These are phyloP conservation scores for Mallotus villosus DNA, from an alignment of 2,797 vertebrate species.

Conservation along the genomic window DNA sequence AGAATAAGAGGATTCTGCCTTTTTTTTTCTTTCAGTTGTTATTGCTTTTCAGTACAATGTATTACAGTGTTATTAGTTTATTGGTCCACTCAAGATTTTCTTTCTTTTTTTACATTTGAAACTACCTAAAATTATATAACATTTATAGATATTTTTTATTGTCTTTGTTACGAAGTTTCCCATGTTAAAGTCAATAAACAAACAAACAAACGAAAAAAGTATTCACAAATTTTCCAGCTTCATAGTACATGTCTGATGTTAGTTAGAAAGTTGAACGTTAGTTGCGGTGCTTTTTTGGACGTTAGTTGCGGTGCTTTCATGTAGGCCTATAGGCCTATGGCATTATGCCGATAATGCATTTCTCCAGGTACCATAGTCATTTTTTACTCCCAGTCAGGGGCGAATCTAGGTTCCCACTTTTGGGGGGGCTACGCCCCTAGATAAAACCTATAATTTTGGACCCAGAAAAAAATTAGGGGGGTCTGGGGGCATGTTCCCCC, in stretches of 20 bases:
- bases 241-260: constrained; percentile 20
- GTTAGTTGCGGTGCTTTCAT: not conserved
- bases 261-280: not conserved
- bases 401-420: too few species aligned
- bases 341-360: not conserved
- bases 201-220: constrained; percentile 16
- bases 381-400: too few species aligned
- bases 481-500: too few species aligned
- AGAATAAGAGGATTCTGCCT: not conserved
- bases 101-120: constrained; percentile 56
- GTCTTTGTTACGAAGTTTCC: constrained; percentile 55
- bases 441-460: too few species aligned
- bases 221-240: constrained; percentile 27
- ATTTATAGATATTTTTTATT: constrained; percentile 41
- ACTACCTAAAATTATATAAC: constrained; percentile 45
- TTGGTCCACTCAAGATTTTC: constrained; percentile 50
- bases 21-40: constrained; percentile 35
- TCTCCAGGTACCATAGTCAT: not conserved
- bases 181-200: constrained; percentile 71
- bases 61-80: constrained; percentile 43
- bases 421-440: too few species aligned
- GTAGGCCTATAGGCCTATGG: too few species aligned
- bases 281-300: not conserved
- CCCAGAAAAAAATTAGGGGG: too few species aligned
- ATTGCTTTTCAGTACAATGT: constrained; percentile 48